Percentiles rank a stretch among this genome's conserved stretches.
Evolutionary conservation across 2,888 invertebrate species (phyloP).

Genomic region (Himalopsyche anomala): DNA sequence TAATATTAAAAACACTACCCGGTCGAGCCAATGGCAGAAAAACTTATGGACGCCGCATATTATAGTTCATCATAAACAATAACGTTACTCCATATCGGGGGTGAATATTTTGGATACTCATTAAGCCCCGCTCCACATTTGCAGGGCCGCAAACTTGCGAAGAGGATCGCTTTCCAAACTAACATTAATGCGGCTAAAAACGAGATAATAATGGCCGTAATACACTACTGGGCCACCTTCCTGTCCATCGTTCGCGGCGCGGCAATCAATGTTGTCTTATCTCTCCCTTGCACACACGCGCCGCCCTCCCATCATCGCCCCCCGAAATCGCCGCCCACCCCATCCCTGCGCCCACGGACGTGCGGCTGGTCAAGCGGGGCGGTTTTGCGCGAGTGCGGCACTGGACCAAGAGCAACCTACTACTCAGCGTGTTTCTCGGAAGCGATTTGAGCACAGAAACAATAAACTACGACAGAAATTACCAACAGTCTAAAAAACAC

Average conservation of each 20-base stretch:
- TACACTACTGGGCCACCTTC: slow-evolving; percentile 49
- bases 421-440: background rate
- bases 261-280: slow-evolving; percentile 63
- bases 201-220: slow-evolving; percentile 13
- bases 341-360: slow-evolving; percentile 47
- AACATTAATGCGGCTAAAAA: background rate
- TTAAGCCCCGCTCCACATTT: too few relatives aligned
- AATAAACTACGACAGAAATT: background rate
- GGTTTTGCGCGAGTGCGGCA: background rate
- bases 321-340: slow-evolving; percentile 33
- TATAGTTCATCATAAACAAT: too few relatives aligned
- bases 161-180: background rate
- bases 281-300: slow-evolving; percentile 64
- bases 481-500: too few relatives aligned
- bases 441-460: background rate
- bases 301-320: slow-evolving; percentile 32
- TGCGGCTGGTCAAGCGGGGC: slow-evolving; percentile 49
- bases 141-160: too few relatives aligned
- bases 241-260: slow-evolving; percentile 53
- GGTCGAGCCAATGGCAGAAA: too few relatives aligned
- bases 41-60: too few relatives aligned
- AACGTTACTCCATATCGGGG: too few relatives aligned
- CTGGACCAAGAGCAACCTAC: background rate
- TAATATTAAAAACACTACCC: too few relatives aligned
- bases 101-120: too few relatives aligned